Percentiles rank a stretch among this genome's conserved stretches.
phyloP scores from a whole-genome alignment of 2,113 vertebrate species.

The Penelope pileata region DNA sequence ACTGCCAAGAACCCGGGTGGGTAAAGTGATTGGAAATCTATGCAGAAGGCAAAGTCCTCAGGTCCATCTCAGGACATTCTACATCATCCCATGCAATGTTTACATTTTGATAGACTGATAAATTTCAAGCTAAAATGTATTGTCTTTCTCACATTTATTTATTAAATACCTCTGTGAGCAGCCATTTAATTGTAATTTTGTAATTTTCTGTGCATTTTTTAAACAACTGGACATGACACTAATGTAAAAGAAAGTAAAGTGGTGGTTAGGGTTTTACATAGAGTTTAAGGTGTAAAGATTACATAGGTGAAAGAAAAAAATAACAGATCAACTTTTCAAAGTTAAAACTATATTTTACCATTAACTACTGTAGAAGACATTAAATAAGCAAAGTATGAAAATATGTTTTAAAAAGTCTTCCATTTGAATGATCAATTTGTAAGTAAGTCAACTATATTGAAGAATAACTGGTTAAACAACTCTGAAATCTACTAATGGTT shows the following conservation, averaged over 20 bases:
- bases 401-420: background rate
- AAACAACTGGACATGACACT: background rate
- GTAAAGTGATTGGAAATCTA: background rate
- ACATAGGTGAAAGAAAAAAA: background rate
- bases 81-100: background rate
- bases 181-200: background rate
- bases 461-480: conserved; percentile 29
- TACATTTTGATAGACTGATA: background rate
- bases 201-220: background rate
- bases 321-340: background rate
- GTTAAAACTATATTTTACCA: background rate
- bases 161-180: background rate
- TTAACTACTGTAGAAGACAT: background rate
- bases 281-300: background rate
- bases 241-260: background rate
- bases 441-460: conserved; percentile 5
- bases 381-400: background rate
- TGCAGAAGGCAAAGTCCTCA: background rate
- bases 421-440: background rate
- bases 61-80: background rate
- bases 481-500: conserved; percentile 6
- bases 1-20: background rate
- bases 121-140: background rate
- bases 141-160: background rate
- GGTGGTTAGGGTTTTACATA: background rate